Conservation (phyloP, 2,888 invertebrate genomes). For the Euzetes globulus region DNA sequence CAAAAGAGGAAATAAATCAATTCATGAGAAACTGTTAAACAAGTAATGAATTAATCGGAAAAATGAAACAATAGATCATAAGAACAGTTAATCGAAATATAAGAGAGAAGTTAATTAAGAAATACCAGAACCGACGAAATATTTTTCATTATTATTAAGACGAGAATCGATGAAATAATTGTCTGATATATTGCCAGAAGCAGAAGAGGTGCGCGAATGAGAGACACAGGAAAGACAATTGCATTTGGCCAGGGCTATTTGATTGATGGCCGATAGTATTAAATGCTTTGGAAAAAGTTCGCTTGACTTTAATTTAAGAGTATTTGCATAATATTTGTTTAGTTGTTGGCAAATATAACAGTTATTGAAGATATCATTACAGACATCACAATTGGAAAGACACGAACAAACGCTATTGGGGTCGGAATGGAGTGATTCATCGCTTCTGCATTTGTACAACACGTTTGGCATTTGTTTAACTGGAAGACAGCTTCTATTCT, state of each 20-base stretch:
- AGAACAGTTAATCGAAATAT: neutral
- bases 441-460: neutral
- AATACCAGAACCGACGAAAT: no score
- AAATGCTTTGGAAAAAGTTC: neutral
- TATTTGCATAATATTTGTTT: slow-evolving; percentile 12
- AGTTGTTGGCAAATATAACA: slow-evolving; percentile 17
- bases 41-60: neutral
- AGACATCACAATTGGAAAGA: slow-evolving; percentile 1
- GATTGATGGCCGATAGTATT: neutral
- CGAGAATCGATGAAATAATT: neutral
- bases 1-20: neutral
- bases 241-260: slow-evolving; percentile 18
- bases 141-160: no score
- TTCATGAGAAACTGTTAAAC: neutral
- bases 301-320: slow-evolving; percentile 2
- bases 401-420: slow-evolving; percentile 22
- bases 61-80: neutral
- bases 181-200: neutral
- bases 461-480: neutral
- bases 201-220: neutral
- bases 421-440: slow-evolving; percentile 13
- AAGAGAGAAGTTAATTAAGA: neutral
- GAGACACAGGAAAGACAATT: slow-evolving; percentile 17
- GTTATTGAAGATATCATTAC: slow-evolving; percentile 18
- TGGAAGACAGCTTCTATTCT: neutral